Base-by-base conservation (phyloP, 2,797 vertebrate genomes). In the Threskiornis aethiopicus region DNA sequence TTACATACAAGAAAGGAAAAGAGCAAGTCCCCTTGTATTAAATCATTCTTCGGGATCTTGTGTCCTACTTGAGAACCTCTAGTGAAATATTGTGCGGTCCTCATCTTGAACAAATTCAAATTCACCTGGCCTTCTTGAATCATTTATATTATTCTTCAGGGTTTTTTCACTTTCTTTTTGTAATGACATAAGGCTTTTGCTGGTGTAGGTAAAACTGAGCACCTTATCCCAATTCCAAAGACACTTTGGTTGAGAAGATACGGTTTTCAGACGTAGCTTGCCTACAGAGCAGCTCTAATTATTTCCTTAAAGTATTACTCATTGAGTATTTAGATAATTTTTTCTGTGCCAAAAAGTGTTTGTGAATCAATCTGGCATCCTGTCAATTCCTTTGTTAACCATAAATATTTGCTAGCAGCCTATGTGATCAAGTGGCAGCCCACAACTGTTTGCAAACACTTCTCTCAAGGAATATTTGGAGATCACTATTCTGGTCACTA, bases 321-420 rank as follows among this genome's bases (percentile, higher is more conserved):
- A 76, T 16, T 35, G 13, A 83, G 42, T 58, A 81, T 65, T 91
- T 73, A 28, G 14, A 14, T 67, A 47, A 13, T 25, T 58, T 93
- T 67, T 90, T 78, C 22, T 58, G 17, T 64, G 66, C 80, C 84
- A 82, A 86, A 69, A 90, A 66, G 9, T n/a, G 33, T 79, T 89
- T 73, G 22, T 80, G 73, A 92, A 70, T 82, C 51, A 66, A 62
- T 39, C 35, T 28, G 0, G 47, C 64, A 84, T 73, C 55, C 64
- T 89, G 51, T 52, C 86, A 77, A 10, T 59, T 64, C 16, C 59
- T 94, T 89, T 77, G 18, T 49, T 90, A 90, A 55, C 37, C 39
- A 44, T 10, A 96, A 96, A 86, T 95, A 93, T 73, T 97, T 95
- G 17, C 51, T 79, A 94, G 47, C 42, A 77, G 29, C 9, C 54